Evolutionary conservation across 2,113 vertebrate species (phyloP).

Genomic region (Dicentrarchus labrax): DNA sequence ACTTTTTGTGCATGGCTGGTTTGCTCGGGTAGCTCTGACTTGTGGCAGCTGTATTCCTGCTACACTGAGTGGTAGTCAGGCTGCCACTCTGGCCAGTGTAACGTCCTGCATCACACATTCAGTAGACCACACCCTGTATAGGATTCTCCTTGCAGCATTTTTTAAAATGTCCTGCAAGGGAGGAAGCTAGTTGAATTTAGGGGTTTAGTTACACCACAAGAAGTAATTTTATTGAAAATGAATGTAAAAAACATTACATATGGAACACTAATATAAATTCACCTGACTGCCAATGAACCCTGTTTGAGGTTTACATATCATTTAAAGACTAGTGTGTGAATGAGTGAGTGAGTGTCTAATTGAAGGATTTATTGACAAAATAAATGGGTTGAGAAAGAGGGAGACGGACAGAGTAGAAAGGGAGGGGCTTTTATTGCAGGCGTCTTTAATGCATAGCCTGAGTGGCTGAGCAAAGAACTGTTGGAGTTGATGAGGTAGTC

Average conservation of each 20-base stretch:
- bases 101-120: too few relatives aligned
- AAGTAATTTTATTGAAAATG: neutral
- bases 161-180: too few relatives aligned
- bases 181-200: too few relatives aligned
- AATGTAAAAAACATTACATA: neutral
- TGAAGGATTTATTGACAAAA: slow-evolving; percentile 40
- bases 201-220: too few relatives aligned
- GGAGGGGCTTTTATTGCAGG: slow-evolving; percentile 53
- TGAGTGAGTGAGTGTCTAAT: slow-evolving; percentile 16
- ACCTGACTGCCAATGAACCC: neutral
- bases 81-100: too few relatives aligned
- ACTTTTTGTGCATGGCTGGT: too few relatives aligned
- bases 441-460: slow-evolving; percentile 61
- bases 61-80: too few relatives aligned
- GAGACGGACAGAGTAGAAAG: slow-evolving; percentile 24
- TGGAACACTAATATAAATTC: neutral
- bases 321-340: neutral
- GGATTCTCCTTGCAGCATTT: too few relatives aligned
- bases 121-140: too few relatives aligned
- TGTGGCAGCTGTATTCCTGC: too few relatives aligned
- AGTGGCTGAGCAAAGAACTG: slow-evolving; percentile 73
- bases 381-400: slow-evolving; percentile 14
- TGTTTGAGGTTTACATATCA: neutral
- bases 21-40: too few relatives aligned
- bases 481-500: slow-evolving; percentile 88